Percentiles rank a stretch among this genome's conserved stretches.
These are phyloP conservation scores for Dreissena polymorpha DNA, from an alignment of 1,140 invertebrate genomes.

Conservation along the genomic window DNA sequence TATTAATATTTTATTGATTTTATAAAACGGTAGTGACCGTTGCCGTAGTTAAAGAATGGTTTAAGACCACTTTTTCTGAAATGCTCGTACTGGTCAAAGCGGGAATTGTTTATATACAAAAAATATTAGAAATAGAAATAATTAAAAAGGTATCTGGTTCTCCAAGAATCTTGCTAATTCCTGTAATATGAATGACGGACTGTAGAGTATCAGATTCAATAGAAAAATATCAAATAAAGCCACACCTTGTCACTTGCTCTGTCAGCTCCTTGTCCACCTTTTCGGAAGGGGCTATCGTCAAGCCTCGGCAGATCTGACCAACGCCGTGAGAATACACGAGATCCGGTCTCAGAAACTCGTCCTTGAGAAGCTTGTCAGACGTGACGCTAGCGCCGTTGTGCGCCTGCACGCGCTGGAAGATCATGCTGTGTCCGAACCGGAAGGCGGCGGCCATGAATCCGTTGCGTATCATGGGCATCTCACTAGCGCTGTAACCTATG, in stretches of 20 bases:
- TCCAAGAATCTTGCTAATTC: too few species aligned
- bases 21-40: too few species aligned
- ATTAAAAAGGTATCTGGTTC: too few species aligned
- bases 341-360: slow-evolving; percentile 11
- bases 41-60: too few species aligned
- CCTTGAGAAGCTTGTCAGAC: slow-evolving; percentile 17
- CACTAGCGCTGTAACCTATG: slow-evolving; percentile 86
- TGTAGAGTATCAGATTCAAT: too few species aligned
- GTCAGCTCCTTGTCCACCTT: slow-evolving; percentile 13
- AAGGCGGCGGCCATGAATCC: slow-evolving; percentile 97
- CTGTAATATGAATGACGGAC: too few species aligned
- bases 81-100: too few species aligned
- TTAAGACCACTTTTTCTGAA: too few species aligned
- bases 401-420: slow-evolving; percentile 76
- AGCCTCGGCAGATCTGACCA: slow-evolving; percentile 3
- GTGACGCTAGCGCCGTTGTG: slow-evolving; percentile 4
- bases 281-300: slow-evolving; percentile 15
- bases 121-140: too few species aligned
- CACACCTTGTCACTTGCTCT: slow-evolving; percentile 8
- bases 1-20: too few species aligned
- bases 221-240: not conserved
- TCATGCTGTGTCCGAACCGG: slow-evolving; percentile 96
- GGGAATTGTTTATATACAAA: too few species aligned
- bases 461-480: slow-evolving; percentile 93
- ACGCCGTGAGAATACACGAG: slow-evolving; percentile 15